Conservation (phyloP, 30 jellyfish, hydroid and myxozoan genomes). For the Turritopsis rubra region DNA sequence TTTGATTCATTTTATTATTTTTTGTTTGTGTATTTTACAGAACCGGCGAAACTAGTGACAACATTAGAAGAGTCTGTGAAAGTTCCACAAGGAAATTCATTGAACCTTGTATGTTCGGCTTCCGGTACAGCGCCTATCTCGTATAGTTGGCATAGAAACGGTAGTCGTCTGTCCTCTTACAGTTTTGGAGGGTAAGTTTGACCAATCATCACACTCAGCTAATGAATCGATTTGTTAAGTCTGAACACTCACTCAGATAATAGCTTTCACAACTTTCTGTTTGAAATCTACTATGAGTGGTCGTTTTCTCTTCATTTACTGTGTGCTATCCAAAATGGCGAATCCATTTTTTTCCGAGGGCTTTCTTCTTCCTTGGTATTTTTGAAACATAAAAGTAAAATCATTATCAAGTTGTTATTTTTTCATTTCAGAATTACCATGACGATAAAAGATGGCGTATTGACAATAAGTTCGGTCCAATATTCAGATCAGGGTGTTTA, state of each 20-base stretch:
- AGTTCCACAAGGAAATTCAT: constrained; percentile 12
- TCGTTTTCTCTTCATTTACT: no score
- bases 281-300: no score
- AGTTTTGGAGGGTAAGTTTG: constrained; percentile 6
- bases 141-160: constrained; percentile 33
- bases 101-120: constrained; percentile 23
- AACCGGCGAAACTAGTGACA: constrained; percentile 5
- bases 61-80: neutral
- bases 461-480: constrained; percentile 11
- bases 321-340: no score
- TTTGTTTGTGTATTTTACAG: neutral
- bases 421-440: neutral
- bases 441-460: constrained; percentile 3
- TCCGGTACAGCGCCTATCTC: constrained; percentile 22
- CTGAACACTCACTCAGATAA: no score
- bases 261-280: no score
- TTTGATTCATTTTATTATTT: neutral
- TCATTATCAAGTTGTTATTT: neutral
- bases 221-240: no score
- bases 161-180: constrained; percentile 23
- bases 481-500: constrained; percentile 20
- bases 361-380: no score
- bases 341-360: no score
- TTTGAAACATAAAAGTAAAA: neutral
- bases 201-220: no score